These are phyloP conservation scores for Lineus longissimus DNA, from an alignment of 1,140 invertebrate genomes.

Conservation along the genomic window DNA sequence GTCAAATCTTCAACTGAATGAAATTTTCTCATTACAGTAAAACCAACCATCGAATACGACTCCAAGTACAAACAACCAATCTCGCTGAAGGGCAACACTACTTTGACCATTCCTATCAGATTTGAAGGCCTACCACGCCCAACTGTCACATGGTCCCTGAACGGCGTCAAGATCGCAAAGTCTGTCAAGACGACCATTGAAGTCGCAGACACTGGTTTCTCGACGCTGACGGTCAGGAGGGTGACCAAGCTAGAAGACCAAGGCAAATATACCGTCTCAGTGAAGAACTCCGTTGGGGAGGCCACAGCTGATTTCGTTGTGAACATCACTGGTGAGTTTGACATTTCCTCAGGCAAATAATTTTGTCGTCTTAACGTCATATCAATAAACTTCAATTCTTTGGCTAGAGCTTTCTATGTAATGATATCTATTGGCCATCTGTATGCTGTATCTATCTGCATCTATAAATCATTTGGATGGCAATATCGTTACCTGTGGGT, in stretches of 20 bases:
- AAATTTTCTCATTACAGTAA: conserved; percentile 24
- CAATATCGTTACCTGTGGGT: too few relatives aligned
- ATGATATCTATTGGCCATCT: too few relatives aligned
- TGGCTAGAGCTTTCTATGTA: too few relatives aligned
- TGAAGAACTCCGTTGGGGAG: conserved; percentile 42
- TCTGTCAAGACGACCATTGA: conserved; percentile 29
- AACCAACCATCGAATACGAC: conserved; percentile 40
- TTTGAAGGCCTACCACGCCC: conserved; percentile 82
- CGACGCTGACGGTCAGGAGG: conserved; percentile 66
- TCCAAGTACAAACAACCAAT: conserved; percentile 39
- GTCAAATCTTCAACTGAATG: too few relatives aligned
- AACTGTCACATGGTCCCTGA: conserved; percentile 65
- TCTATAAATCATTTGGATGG: too few relatives aligned
- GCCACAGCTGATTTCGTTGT: conserved; percentile 44
- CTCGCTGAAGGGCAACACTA: conserved; percentile 34
- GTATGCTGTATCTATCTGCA: too few relatives aligned
- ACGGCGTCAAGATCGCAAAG: conserved; percentile 24
- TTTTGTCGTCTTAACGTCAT: too few relatives aligned
- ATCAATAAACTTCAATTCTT: too few relatives aligned
- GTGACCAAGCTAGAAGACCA: conserved; percentile 72
- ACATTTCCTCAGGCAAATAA: too few relatives aligned
- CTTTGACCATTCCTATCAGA: conserved; percentile 59
- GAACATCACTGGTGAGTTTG: conserved; percentile 31
- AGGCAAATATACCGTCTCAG: conserved; percentile 66
- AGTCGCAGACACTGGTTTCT: conserved; percentile 23